A percentile compares a stretch with the other conserved stretches of the same genome.
phyloP scores from a whole-genome alignment of 2,113 vertebrate species.

The Sclerurus mexicanus region DNA sequence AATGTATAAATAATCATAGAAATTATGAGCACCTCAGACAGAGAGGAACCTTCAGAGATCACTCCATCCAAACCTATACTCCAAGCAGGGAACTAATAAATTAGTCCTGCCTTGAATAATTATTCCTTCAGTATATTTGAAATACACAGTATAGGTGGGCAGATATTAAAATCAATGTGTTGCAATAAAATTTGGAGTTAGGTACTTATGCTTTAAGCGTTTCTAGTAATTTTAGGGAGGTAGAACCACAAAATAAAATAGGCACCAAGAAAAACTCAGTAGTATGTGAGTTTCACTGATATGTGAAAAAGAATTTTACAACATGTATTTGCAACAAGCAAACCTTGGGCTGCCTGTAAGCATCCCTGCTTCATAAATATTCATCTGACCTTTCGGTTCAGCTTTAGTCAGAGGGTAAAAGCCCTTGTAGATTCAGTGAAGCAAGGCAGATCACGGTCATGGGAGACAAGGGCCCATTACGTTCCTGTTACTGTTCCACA shows the following conservation, averaged over 20 bases:
- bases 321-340: background rate
- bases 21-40: background rate
- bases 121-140: background rate
- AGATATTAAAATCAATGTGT: background rate
- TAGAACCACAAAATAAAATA: background rate
- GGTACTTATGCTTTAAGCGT: background rate
- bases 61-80: background rate
- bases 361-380: conserved; percentile 15
- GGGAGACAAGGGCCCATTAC: background rate
- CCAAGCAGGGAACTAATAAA: background rate
- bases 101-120: background rate
- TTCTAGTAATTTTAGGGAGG: background rate
- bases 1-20: background rate
- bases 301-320: background rate
- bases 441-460: background rate
- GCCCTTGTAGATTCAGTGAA: background rate
- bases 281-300: background rate
- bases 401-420: background rate
- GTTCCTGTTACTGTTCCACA: background rate
- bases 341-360: background rate
- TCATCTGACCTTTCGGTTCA: background rate
- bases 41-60: background rate
- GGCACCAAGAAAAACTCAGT: background rate
- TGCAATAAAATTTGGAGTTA: background rate
- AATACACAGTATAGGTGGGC: background rate